Base-by-base conservation (phyloP, 2,888 invertebrate genomes). In the Heterodera filipjevi region DNA sequence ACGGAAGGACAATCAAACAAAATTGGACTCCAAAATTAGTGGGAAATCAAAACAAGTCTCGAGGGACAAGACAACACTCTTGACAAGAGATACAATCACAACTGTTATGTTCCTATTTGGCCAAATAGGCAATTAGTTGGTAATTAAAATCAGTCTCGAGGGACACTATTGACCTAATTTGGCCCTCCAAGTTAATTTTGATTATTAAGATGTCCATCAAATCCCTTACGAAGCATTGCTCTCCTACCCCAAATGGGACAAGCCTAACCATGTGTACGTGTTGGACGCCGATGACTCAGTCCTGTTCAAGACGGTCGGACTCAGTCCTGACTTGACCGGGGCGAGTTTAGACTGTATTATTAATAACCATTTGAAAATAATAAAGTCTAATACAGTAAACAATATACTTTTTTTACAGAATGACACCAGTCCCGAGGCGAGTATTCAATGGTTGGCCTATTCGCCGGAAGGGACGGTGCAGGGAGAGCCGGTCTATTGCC, bases 381-480 rank as follows among this genome's bases (percentile, higher is more conserved):
- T n/a, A n/a, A n/a, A n/a, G n/a, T n/a, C n/a, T n/a, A n/a, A n/a
- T n/a, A n/a, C n/a, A n/a, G n/a, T n/a, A n/a, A n/a, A n/a, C n/a
- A n/a, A 22, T 1, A 6, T 3, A 22, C 22, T 16, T 6, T 1
- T 19, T 22, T 53, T 53, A 53, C 19, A 35, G 68, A 16, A 68
- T 16, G 35, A 32, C 19, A 68, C 1, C 33, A 68, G 35, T 22
- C 35, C 68, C 19, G 68, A 68, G 68, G 68, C 68, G 68, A 68
- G 68, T 35, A 84, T 86, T 49, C 89, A 88, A 81, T 89, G 89
- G 89, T 74, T 89, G 14, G 89, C 89, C 1, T 89, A 85, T 73
- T 79, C 86, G n/a, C 86, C 82, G 3, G 79, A 85, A 33, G 89
- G 88, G 33, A 81, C 78, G 2, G 85, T 83, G 1, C 80, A 83